A percentile compares a stretch with the other conserved stretches of the same genome.
These are phyloP conservation scores for Melanocharis versteri DNA, from an alignment of 2,113 vertebrate species.

Conservation along the genomic window DNA sequence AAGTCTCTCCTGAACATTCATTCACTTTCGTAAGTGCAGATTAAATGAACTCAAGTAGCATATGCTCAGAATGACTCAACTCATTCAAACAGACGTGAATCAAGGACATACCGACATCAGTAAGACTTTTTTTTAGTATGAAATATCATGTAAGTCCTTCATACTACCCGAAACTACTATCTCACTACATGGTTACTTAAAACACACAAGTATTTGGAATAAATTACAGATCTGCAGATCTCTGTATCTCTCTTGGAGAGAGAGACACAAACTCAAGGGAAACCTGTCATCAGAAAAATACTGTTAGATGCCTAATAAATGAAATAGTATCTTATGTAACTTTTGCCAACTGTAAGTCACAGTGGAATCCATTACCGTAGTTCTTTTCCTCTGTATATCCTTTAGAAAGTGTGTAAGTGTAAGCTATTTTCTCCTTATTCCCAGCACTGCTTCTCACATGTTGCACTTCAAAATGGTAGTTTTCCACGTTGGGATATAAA, in stretches of 20 bases:
- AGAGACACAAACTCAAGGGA: neutral
- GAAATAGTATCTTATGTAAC: neutral
- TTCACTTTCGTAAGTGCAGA: neutral
- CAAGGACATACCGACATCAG: neutral
- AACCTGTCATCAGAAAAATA: neutral
- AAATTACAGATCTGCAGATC: neutral
- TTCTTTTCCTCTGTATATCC: constrained; percentile 89
- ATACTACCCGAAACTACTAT: neutral
- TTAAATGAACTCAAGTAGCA: neutral
- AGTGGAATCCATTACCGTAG: constrained; percentile 78
- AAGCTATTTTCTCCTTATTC: constrained; percentile 81
- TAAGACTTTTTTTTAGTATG: neutral
- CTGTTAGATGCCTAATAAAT: neutral
- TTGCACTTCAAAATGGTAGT: constrained; percentile 93
- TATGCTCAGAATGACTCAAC: neutral
- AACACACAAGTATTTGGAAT: neutral
- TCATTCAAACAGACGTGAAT: neutral
- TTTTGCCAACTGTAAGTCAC: neutral
- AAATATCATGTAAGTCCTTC: neutral
- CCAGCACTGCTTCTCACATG: constrained; percentile 76
- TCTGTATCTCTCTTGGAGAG: neutral
- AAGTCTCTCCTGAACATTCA: neutral
- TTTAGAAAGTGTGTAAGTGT: constrained; percentile 85
- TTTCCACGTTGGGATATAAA: constrained; percentile 92
- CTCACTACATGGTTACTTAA: neutral